Conservation (phyloP, 2,113 vertebrate genomes). For the Syrmaticus mikado region DNA sequence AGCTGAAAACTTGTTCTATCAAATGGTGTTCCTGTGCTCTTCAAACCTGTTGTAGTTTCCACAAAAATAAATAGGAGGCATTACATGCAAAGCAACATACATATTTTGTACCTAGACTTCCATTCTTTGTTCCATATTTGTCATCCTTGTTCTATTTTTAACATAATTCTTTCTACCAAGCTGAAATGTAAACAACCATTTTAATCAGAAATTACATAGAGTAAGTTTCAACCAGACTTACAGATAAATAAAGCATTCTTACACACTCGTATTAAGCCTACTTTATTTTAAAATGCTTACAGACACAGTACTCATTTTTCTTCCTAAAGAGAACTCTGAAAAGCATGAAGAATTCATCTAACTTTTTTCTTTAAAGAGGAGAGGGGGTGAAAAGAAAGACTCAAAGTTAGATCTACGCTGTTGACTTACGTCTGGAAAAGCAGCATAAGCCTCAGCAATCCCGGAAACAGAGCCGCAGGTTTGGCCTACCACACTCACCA, state of each 20-base stretch:
- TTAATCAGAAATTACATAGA: not conserved
- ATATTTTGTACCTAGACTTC: not conserved
- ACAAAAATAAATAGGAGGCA: too few species aligned
- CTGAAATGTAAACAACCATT: not conserved
- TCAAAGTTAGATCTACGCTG: not conserved
- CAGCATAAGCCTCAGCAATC: not conserved
- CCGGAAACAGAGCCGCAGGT: not conserved
- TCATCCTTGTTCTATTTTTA: not conserved
- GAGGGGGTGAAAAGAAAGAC: not conserved
- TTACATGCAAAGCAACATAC: too few species aligned
- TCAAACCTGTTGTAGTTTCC: too few species aligned
- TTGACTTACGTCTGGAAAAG: not conserved
- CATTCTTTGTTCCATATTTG: not conserved
- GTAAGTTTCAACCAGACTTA: not conserved
- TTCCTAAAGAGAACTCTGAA: not conserved
- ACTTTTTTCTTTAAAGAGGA: not conserved
- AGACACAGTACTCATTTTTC: not conserved
- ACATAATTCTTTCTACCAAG: not conserved
- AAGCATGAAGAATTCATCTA: not conserved
- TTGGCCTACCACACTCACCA: not conserved
- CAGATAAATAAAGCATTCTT: not conserved
- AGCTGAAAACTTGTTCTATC: too few species aligned
- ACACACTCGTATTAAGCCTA: not conserved
- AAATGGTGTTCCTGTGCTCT: too few species aligned
- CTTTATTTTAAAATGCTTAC: not conserved